Base-by-base conservation (phyloP, 2,888 invertebrate genomes). In the Drosophila borborema region DNA sequence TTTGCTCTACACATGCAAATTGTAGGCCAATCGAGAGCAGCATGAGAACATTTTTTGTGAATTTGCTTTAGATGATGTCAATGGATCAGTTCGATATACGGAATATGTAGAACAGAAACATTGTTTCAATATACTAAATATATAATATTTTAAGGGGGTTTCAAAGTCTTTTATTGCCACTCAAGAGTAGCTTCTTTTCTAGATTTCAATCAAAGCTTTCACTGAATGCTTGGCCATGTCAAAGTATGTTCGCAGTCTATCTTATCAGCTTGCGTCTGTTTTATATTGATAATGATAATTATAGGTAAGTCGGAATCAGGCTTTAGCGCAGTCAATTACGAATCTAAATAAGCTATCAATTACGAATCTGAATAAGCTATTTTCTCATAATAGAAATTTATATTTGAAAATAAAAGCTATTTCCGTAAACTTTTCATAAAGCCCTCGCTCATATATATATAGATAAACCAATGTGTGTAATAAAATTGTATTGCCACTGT, bases 1-100 rank as follows among this genome's bases (percentile, higher is more conserved):
- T 74, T 71, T 74, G 55, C 59, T 40, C 53, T 64, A 74, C 64
- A 71, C 79, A 77, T 77, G 74, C 79, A 64, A 77, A 46, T 55
- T 43, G 40, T 41, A 12, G 16, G 20, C 6, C 23, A 7, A 43
- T n/a, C 79, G 67, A 79, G 75, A 72, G 65, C 20, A 60, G 76
- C 8, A 1, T 3, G 36, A 8, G 9, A 4, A 20, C 20, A 8
- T 53, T 28, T 28, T 6, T 5, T 53, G 9, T 16, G 2, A 0
- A 38, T 38, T 38, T 38, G 0, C 5, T 38, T 4, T 38, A 4
- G 14, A 6, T 38, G 5, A 8, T 6, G 14, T 5, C 14, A 36
- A 14, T 3, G 9, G 23, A 23, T 23, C 23, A 23, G 28, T 28
- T 28, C 28, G 6, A 28, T 28, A 28, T 28, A 3, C 3, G 10